Conservation (phyloP, 2,888 invertebrate genomes). For the Synanthedon vespiformis region DNA sequence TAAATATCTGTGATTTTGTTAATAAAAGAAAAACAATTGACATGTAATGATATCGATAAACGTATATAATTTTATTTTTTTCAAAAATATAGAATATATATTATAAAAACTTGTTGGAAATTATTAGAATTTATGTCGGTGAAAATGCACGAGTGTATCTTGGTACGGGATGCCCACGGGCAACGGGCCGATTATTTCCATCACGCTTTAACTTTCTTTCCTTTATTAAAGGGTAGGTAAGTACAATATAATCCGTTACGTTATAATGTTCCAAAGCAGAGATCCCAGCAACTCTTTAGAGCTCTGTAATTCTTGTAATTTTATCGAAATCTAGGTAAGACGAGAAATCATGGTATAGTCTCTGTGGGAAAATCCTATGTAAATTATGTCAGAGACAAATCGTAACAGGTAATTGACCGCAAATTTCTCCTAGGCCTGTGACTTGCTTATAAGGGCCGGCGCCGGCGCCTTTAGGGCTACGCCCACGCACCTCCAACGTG, state of each 20-base stretch:
- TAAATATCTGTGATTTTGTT: too few species aligned
- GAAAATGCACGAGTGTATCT: not conserved
- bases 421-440: not conserved
- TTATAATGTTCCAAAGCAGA: too few species aligned
- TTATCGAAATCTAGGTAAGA: not conserved
- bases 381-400: not conserved
- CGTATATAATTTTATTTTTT: too few species aligned
- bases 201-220: slow-evolving; percentile 23
- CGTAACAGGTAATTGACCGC: not conserved
- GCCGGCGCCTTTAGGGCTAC: slow-evolving; percentile 27
- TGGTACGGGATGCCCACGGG: slow-evolving; percentile 13
- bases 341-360: not conserved
- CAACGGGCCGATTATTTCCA: slow-evolving; percentile 17
- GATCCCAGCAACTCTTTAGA: too few species aligned
- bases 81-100: too few species aligned
- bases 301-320: too few species aligned
- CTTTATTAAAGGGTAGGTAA: slow-evolving; percentile 10
- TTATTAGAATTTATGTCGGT: too few species aligned
- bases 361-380: not conserved
- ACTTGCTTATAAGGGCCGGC: slow-evolving; percentile 14
- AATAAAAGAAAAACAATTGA: too few species aligned
- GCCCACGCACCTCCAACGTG: slow-evolving; percentile 32
- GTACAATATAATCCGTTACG: not conserved
- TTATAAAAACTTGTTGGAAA: too few species aligned
- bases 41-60: too few species aligned